phyloP scores from a whole-genome alignment of 2,113 vertebrate genomes.

The Peromyscus californicus region DNA sequence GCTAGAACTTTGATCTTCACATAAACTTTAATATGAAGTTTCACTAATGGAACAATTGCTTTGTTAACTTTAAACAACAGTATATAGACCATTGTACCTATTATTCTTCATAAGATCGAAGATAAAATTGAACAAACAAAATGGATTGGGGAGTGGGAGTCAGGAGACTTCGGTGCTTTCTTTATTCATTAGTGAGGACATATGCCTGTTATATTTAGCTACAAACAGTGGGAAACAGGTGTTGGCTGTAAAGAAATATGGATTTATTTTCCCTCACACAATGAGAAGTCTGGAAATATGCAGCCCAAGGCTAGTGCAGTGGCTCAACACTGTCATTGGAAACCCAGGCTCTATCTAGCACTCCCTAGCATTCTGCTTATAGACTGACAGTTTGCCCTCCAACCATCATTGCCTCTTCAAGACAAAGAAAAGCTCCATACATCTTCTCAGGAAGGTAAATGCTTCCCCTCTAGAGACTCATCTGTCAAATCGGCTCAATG shows the following conservation, averaged over 20 bases:
- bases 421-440: not conserved
- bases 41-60: not conserved
- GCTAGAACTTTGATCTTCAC: not conserved
- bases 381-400: not conserved
- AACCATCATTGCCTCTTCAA: not conserved
- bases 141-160: not conserved
- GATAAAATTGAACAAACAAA: not conserved
- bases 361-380: not conserved
- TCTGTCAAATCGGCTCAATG: not conserved
- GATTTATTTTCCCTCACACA: slow-evolving; percentile 22
- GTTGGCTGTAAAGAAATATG: not conserved
- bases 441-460: not conserved
- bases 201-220: not conserved
- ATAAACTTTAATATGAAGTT: not conserved
- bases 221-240: not conserved
- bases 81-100: not conserved
- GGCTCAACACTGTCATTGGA: not conserved
- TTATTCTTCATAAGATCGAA: not conserved
- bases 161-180: not conserved
- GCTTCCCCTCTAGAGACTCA: not conserved
- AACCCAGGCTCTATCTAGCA: not conserved
- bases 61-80: not conserved
- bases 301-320: not conserved
- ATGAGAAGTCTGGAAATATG: not conserved
- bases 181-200: not conserved